Base-by-base conservation (phyloP, 2,888 invertebrate species). In the Trachelus stipa region DNA sequence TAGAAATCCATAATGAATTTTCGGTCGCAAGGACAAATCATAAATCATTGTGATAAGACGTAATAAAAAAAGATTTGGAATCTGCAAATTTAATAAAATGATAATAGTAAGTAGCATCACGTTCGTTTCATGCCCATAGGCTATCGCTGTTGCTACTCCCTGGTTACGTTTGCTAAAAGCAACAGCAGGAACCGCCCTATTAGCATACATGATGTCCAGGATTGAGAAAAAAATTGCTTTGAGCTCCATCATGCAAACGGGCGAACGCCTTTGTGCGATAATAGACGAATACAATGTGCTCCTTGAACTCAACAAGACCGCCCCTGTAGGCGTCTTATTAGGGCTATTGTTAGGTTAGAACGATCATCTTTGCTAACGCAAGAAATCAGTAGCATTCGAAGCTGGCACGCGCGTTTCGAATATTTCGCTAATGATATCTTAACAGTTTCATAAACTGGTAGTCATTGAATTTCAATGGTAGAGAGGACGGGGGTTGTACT, bases 251-350 rank as follows among this genome's bases (percentile, higher is more conserved):
- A 78, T 78, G 78, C 76, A 69, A 77, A 68, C 74, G 35, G 73
- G 15, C 31, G n/a, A 73, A 56, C 76, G 78, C 34, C 76, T 78
- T 78, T 78, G 78, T 78, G 78, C 73, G 75, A 73, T 68, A 78
- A 76, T 76, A 76, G 76, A 71, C 73, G 76, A 34, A 78, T 76
- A 78, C 76, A 78, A 76, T 78, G 78, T 73, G 76, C 69, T 74
- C 69, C 78, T 75, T 68, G 37, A 34, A 68, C 68, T 76, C 76
- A 76, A 33, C 71, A 23, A 71, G 71, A 71, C 71, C 71, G 71
- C 68, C 71, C 78, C 78, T 76, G 78, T 78, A 78, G 78, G 78
- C 78, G 76, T 37, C 79, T 81, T 78, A 81, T 81, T 81, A 81
- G 76, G 35, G 74, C 77, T 73, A 79, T 79, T 81, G 74, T 77